Conservation (phyloP, 2,888 invertebrate genomes). For the Rotaria magnacalcarata region DNA sequence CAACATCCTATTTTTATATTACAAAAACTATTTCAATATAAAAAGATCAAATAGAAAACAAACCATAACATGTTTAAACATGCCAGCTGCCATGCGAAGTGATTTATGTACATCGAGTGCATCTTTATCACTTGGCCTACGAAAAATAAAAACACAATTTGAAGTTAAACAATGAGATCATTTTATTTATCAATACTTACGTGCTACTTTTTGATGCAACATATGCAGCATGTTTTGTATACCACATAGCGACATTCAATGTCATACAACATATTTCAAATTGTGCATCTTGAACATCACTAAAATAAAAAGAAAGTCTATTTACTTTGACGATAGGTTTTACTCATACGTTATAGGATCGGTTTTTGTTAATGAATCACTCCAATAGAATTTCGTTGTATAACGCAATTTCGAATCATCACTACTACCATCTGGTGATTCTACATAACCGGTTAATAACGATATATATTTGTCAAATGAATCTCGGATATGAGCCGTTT, state of each 20-base stretch:
- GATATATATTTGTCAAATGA: slow-evolving; percentile 64
- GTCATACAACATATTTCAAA: slow-evolving; percentile 65
- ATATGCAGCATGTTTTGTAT: slow-evolving; percentile 67
- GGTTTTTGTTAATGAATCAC: slow-evolving; percentile 58
- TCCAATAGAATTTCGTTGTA: slow-evolving; percentile 56
- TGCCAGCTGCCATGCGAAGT: slow-evolving; percentile 65
- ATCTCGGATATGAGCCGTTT: slow-evolving; percentile 61
- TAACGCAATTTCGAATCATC: slow-evolving; percentile 64
- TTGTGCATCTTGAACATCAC: slow-evolving; percentile 62
- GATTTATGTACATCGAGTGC: slow-evolving; percentile 67
- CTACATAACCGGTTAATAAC: slow-evolving; percentile 64
- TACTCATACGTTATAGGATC: slow-evolving; percentile 28
- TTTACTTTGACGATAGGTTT: neutral
- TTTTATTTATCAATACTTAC: slow-evolving; percentile 49
- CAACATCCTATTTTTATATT: neutral
- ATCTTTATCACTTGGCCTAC: slow-evolving; percentile 63
- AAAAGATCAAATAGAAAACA: neutral
- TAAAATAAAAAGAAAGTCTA: slow-evolving; percentile 48
- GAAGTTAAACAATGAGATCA: neutral
- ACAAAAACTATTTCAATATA: slow-evolving; percentile 43
- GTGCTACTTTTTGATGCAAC: slow-evolving; percentile 64
- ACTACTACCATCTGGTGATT: slow-evolving; percentile 60
- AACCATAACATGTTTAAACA: slow-evolving; percentile 64
- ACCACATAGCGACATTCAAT: slow-evolving; percentile 66
- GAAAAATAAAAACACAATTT: neutral